phyloP scores from a whole-genome alignment of 2,113 vertebrate species.

The Acrocephalus arundinaceus region DNA sequence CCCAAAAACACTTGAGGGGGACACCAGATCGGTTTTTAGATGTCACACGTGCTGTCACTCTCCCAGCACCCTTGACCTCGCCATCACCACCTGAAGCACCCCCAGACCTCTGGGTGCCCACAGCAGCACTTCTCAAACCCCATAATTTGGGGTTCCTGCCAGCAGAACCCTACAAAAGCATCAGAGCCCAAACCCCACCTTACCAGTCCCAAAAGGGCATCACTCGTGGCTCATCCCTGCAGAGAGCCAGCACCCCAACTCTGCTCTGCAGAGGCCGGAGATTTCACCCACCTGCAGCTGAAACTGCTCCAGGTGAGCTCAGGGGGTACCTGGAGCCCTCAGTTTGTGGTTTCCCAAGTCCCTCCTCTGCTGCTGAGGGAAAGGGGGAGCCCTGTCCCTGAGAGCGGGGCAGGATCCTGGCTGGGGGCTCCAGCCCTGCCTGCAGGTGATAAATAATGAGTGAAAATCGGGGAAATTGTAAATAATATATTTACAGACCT shows the following conservation, averaged over 20 bases:
- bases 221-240: fast-evolving
- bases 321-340: background rate
- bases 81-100: fast-evolving
- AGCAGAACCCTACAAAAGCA: background rate
- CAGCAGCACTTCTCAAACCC: background rate
- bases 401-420: fast-evolving
- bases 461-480: slow-evolving; percentile 38
- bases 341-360: fast-evolving
- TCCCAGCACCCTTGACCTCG: background rate
- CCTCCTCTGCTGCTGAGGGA: fast-evolving
- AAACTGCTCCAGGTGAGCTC: background rate
- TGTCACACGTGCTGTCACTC: fast-evolving
- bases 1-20: fast-evolving
- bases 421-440: background rate
- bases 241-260: fast-evolving
- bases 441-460: slow-evolving; percentile 56
- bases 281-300: background rate
- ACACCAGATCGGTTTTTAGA: fast-evolving
- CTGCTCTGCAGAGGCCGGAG: fast-evolving
- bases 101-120: fast-evolving
- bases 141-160: fast-evolving
- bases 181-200: background rate
- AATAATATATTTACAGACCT: slow-evolving; percentile 58
- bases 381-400: background rate
- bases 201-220: fast-evolving